These are phyloP conservation scores for Euplexia lucipara DNA, from an alignment of 2,888 invertebrate species.

Conservation along the genomic window DNA sequence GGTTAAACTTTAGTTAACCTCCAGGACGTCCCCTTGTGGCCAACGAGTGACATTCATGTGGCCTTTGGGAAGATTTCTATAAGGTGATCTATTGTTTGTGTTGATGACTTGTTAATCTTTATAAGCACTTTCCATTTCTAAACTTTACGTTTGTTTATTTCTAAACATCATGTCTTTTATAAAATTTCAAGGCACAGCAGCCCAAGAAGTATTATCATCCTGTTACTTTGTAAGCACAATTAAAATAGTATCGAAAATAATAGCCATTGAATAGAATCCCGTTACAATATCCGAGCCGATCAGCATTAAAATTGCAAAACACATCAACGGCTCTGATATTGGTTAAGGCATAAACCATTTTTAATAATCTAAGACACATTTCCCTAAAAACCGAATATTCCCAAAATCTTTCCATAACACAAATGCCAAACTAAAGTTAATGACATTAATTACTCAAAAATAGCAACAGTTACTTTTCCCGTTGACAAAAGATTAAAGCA, in stretches of 20 bases:
- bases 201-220: not conserved
- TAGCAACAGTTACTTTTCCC: slow-evolving; percentile 51
- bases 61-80: slow-evolving; percentile 61
- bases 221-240: not conserved
- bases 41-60: slow-evolving; percentile 57
- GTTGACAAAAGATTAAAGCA: slow-evolving; percentile 46
- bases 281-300: not conserved
- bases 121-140: slow-evolving; percentile 44
- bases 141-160: not conserved
- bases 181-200: not conserved
- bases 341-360: not conserved
- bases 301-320: not conserved
- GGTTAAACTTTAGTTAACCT: slow-evolving; percentile 69
- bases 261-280: not conserved
- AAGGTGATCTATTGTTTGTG: slow-evolving; percentile 62
- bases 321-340: not conserved
- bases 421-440: slow-evolving; percentile 1
- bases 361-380: not conserved
- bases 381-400: slow-evolving; percentile 24
- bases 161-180: not conserved
- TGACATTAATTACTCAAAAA: slow-evolving; percentile 42
- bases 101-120: slow-evolving; percentile 51
- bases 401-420: slow-evolving; percentile 20
- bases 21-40: slow-evolving; percentile 59
- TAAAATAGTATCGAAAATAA: not conserved